These are phyloP conservation scores for Rhopilema esculentum DNA, from an alignment of 30 jellyfish, hydroid and myxozoan genomes.

Conservation along the genomic window DNA sequence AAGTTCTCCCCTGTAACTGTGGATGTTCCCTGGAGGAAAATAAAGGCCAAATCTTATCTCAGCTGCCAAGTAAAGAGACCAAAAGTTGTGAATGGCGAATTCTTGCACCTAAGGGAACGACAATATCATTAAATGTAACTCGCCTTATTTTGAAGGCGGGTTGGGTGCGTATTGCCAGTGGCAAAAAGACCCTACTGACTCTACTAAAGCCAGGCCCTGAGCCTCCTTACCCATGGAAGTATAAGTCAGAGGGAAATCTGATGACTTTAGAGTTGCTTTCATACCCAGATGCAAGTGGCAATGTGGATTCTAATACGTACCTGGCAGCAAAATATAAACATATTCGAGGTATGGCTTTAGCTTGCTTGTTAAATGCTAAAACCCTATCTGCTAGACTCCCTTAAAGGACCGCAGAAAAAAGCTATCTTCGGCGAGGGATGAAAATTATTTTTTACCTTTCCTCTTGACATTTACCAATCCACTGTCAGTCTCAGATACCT, in stretches of 20 bases:
- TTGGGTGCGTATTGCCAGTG: slow-evolving; percentile 68
- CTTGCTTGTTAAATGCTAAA: neutral
- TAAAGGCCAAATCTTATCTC: slow-evolving; percentile 72
- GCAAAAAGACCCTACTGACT: slow-evolving; percentile 58
- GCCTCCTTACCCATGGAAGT: slow-evolving; percentile 69
- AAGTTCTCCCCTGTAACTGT: slow-evolving; percentile 76
- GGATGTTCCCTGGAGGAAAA: slow-evolving; percentile 66
- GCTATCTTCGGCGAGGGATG: too few species aligned
- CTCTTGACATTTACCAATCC: too few species aligned
- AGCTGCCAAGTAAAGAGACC: slow-evolving; percentile 58
- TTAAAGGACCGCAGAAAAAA: too few species aligned
- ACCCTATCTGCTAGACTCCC: too few species aligned
- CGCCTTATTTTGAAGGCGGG: slow-evolving; percentile 70
- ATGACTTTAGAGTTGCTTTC: slow-evolving; percentile 66
- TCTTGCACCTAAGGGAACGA: slow-evolving; percentile 52
- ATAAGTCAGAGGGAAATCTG: slow-evolving; percentile 59
- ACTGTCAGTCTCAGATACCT: too few species aligned
- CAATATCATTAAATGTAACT: slow-evolving; percentile 59
- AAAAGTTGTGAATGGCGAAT: slow-evolving; percentile 82
- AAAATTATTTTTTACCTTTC: too few species aligned
- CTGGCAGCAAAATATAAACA: slow-evolving; percentile 36
- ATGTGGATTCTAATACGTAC: slow-evolving; percentile 14
- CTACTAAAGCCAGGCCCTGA: slow-evolving; percentile 67
- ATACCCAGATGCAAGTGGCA: slow-evolving; percentile 64
- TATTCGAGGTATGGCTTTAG: slow-evolving; percentile 6